Evolutionary conservation across 2,113 vertebrate species (phyloP).

Genomic region (Nanorana parkeri): DNA sequence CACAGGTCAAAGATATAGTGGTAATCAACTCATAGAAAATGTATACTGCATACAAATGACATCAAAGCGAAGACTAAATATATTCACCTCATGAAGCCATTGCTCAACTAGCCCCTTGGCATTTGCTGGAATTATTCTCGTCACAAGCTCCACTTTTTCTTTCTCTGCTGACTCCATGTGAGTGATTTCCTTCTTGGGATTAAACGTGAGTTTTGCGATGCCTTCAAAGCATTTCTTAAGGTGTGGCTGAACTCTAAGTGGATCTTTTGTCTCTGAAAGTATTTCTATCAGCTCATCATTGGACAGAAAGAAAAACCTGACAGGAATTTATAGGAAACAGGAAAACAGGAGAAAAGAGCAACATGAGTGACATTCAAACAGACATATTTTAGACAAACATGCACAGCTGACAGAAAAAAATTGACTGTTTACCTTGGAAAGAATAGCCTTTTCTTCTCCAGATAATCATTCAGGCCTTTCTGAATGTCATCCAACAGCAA

Average conservation of each 20-base stretch:
- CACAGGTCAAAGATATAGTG: too few species aligned
- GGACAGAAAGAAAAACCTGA: conserved; percentile 61
- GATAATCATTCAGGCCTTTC: conserved; percentile 74
- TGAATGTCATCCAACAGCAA: conserved; percentile 80
- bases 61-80: conserved; percentile 76
- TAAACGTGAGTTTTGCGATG: conserved; percentile 78
- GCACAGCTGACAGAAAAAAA: conserved; percentile 66
- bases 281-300: conserved; percentile 64
- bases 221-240: conserved; percentile 76
- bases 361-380: conserved; percentile 65
- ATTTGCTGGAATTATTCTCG: conserved; percentile 75
- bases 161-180: conserved; percentile 80
- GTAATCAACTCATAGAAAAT: conserved; percentile 55
- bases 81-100: conserved; percentile 81
- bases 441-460: conserved; percentile 76
- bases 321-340: conserved; percentile 56
- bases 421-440: conserved; percentile 78
- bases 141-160: conserved; percentile 76
- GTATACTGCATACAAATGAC: conserved; percentile 71
- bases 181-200: conserved; percentile 76
- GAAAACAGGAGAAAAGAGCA: conserved; percentile 59
- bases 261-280: conserved; percentile 73
- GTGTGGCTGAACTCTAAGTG: conserved; percentile 62
- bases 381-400: conserved; percentile 67
- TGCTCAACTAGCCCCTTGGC: conserved; percentile 82